Evolutionary conservation across 2,113 vertebrate genomes (phyloP), one percentile per base, ranked within the genome.

Genomic region (Coturnix japonica): DNA sequence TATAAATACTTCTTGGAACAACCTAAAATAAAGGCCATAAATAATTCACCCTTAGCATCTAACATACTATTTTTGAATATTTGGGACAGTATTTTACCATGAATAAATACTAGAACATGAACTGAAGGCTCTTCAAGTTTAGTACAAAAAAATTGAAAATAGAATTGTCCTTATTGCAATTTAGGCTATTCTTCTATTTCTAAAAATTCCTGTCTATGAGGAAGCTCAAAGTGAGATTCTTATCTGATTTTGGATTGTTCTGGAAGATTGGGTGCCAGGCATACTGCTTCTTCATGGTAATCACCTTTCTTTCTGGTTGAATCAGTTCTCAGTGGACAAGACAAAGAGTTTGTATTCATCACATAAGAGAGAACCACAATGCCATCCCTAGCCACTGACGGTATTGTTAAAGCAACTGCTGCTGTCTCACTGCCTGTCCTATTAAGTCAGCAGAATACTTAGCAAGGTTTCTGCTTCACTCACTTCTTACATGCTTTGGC

Each of bases 21-120:
- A 20, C 87, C 31, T 28, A 75, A 65, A 95, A 47, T n/a, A 69
- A 91, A 87, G 57, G 9, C 30, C 63, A 66, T 75, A 93, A 88
- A 76, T 78, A 69, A 75, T 86, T 78, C 3, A 83, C 69, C 14
- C 19, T 70, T 72, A 57, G 22, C 25, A 86, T 65, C 61, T 47
- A 44, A 86, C 44, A n/a, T 44, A 63, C 16, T 71, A 25, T 25
- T 87, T 94, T 77, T 74, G 64, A 81, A 39, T 87, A 80, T 39
- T 53, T 83, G 22, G 67, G 57, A 33, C 21, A 81, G 44, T 46
- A 53, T 61, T 75, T 84, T 22, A 21, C 25, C 41, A 43, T 72
- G 81, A 90, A 35, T 37, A 3, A 83, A 18, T 44, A 67, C 14
- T 13, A 60, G 49, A 28, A 6, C 31, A 54, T 79, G n/a, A 81